phyloP scores from a whole-genome alignment of 2,797 vertebrate species.

The Stomatorhinus walkeri region DNA sequence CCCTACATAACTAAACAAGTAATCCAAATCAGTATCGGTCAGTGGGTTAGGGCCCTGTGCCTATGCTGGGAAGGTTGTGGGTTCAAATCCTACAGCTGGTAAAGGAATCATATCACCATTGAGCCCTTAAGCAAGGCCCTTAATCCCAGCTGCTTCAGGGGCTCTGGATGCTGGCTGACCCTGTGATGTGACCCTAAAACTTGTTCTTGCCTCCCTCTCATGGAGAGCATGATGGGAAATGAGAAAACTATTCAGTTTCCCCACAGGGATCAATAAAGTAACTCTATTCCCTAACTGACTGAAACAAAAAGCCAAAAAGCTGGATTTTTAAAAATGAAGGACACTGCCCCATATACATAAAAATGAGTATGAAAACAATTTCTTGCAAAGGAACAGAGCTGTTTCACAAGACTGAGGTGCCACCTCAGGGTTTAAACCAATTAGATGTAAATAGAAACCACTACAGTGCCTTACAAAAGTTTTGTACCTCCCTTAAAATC shows the following conservation, averaged over 20 bases:
- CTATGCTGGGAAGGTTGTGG: not conserved
- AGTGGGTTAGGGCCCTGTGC: not conserved
- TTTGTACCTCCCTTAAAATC: not conserved
- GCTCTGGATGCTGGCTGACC: not conserved
- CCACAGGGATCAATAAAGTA: slow-evolving; percentile 1
- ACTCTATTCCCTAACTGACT: not conserved
- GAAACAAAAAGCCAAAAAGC: not conserved
- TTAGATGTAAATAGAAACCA: not conserved
- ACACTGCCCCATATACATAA: not conserved
- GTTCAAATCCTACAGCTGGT: not conserved
- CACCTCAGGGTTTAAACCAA: not conserved
- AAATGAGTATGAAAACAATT: not conserved
- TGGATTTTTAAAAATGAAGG: not conserved
- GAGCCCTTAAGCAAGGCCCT: not conserved
- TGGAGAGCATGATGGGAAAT: not conserved
- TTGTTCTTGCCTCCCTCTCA: not conserved
- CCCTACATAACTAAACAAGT: not conserved
- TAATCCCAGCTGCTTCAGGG: not conserved
- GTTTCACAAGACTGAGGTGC: not conserved
- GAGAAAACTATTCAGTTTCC: not conserved
- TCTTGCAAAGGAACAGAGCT: not conserved
- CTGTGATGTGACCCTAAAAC: not conserved
- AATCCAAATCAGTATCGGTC: not conserved
- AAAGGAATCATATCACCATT: not conserved
- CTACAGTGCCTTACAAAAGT: not conserved